phyloP scores from a whole-genome alignment of 2,113 vertebrate species.

The Myrmecobius fasciatus region DNA sequence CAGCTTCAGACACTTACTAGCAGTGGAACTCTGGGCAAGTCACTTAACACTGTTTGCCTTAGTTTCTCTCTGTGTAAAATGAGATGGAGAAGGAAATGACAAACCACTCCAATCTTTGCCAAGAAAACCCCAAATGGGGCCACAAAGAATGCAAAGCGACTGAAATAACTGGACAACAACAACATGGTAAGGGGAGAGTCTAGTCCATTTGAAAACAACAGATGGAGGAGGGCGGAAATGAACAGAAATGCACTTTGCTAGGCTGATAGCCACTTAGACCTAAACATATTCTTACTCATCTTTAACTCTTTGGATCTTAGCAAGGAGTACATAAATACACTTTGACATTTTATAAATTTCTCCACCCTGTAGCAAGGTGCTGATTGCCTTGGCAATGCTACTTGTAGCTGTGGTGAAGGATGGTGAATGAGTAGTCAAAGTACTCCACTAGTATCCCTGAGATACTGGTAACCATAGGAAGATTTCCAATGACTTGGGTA shows the following conservation, averaged over 20 bases:
- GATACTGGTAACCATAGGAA: background rate
- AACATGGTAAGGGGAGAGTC: background rate
- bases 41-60: too few species aligned
- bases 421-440: background rate
- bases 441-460: background rate
- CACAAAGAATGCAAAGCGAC: too few species aligned
- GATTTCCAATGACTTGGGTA: background rate
- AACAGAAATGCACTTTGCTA: background rate
- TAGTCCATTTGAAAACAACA: background rate
- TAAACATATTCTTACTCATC: background rate
- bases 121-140: too few species aligned
- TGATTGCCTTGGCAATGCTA: background rate
- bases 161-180: too few species aligned
- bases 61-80: too few species aligned
- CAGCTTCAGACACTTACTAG: too few species aligned
- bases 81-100: too few species aligned
- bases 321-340: background rate
- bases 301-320: background rate
- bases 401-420: background rate
- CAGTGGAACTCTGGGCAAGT: too few species aligned
- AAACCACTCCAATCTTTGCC: too few species aligned
- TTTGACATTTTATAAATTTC: background rate
- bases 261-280: background rate
- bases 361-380: background rate
- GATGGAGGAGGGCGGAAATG: background rate